Percentiles rank a stretch among this genome's conserved stretches.
Evolutionary conservation across 2,113 vertebrate species (phyloP).

Genomic region (Megaptera novaeangliae): DNA sequence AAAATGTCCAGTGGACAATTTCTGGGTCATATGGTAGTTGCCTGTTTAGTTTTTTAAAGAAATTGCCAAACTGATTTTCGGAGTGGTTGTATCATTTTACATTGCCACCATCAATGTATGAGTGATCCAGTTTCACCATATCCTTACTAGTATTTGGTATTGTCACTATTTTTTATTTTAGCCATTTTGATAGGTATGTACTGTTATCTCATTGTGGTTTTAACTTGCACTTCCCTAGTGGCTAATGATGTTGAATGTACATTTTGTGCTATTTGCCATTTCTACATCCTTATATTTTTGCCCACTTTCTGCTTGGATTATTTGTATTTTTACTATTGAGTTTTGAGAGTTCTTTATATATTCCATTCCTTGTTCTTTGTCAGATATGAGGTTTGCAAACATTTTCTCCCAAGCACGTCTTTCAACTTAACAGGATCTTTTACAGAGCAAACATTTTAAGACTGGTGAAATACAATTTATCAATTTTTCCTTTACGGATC

Average conservation of each 20-base stretch:
- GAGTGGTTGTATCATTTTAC: background rate
- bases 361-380: background rate
- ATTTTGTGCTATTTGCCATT: background rate
- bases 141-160: background rate
- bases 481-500: background rate
- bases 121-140: background rate
- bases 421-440: background rate
- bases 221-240: background rate
- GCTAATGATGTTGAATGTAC: background rate
- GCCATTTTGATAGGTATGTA: background rate
- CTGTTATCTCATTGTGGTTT: background rate
- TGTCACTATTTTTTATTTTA: background rate
- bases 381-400: background rate
- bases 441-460: background rate
- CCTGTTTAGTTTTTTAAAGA: background rate
- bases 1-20: background rate
- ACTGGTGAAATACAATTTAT: background rate
- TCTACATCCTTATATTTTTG: background rate
- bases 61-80: background rate
- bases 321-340: background rate
- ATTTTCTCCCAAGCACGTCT: background rate
- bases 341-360: background rate
- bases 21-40: background rate
- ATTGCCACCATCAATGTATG: background rate
- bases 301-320: background rate